These are phyloP conservation scores for Unio pictorum DNA, from an alignment of 2,888 invertebrate species.

Conservation along the genomic window DNA sequence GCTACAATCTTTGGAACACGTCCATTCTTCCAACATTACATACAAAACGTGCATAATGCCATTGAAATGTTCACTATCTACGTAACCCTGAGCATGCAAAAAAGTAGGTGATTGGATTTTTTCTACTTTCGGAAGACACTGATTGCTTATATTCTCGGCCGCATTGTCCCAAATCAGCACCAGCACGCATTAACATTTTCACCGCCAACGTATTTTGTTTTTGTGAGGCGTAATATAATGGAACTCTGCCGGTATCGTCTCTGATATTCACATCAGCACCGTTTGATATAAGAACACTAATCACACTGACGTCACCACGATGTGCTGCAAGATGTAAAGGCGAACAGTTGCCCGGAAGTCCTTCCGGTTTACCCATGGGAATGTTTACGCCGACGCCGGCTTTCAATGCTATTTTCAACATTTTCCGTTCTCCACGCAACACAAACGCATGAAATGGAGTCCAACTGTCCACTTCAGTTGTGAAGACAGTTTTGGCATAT, in stretches of 20 bases:
- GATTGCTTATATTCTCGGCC: constrained; percentile 18
- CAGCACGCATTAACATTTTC: constrained; percentile 52
- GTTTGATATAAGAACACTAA: constrained; percentile 49
- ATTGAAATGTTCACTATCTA: no score
- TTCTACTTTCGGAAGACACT: constrained; percentile 13
- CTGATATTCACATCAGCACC: constrained; percentile 46
- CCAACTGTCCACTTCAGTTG: constrained; percentile 56
- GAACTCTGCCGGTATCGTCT: constrained; percentile 41
- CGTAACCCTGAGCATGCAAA: not conserved
- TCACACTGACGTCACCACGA: constrained; percentile 59
- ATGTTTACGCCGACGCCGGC: constrained; percentile 53
- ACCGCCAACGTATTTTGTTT: constrained; percentile 53
- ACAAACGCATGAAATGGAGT: constrained; percentile 63
- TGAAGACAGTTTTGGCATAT: constrained; percentile 44
- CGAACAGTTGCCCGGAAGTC: constrained; percentile 54
- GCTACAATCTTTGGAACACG: no score
- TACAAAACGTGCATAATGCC: no score
- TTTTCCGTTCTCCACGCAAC: constrained; percentile 54
- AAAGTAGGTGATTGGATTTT: constrained; percentile 28
- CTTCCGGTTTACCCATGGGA: constrained; percentile 56
- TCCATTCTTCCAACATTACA: no score
- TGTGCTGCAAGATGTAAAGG: constrained; percentile 60
- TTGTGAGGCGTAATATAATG: constrained; percentile 52
- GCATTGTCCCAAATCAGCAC: constrained; percentile 49
- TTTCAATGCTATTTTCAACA: constrained; percentile 53